Conservation (phyloP, 2,797 vertebrate species). For the Spondyliosoma cantharus region DNA sequence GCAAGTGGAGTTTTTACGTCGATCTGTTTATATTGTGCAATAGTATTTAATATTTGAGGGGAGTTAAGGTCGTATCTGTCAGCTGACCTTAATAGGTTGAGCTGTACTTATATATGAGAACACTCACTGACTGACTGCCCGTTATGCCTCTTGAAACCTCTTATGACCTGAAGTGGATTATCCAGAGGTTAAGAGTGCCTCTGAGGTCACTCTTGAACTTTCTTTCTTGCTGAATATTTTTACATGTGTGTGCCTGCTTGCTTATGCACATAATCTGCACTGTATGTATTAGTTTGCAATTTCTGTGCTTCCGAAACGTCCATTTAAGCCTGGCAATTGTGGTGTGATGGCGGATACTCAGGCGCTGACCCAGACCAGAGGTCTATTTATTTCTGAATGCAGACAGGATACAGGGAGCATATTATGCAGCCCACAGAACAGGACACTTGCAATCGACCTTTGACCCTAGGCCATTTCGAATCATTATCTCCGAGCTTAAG, state of each 20-base stretch:
- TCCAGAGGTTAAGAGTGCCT: conserved; percentile 24
- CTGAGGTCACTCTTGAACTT: conserved; percentile 5
- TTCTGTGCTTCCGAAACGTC: conserved; percentile 24
- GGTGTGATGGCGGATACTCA: conserved; percentile 28
- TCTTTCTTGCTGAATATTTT: not conserved
- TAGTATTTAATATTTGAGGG: conserved; percentile 47
- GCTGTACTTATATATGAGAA: conserved; percentile 19
- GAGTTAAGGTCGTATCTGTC: conserved; percentile 49
- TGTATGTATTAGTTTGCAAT: conserved; percentile 23
- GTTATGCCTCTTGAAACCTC: conserved; percentile 36
- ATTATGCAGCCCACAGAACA: conserved; percentile 56
- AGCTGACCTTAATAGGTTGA: conserved; percentile 31
- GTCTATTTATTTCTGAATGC: conserved; percentile 55
- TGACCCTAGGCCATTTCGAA: conserved; percentile 67
- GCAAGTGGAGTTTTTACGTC: conserved; percentile 23
- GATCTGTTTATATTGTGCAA: conserved; percentile 43
- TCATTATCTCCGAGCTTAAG: conserved; percentile 76
- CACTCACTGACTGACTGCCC: conserved; percentile 40
- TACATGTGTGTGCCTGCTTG: not conserved
- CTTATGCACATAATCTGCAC: conserved; percentile 4
- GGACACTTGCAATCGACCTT: conserved; percentile 62
- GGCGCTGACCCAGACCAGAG: conserved; percentile 34
- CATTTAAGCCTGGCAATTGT: conserved; percentile 10
- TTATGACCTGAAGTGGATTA: conserved; percentile 48
- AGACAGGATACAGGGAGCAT: conserved; percentile 51